Conservation (phyloP, 1,140 invertebrate genomes). For the Tetramorium simillimum region DNA sequence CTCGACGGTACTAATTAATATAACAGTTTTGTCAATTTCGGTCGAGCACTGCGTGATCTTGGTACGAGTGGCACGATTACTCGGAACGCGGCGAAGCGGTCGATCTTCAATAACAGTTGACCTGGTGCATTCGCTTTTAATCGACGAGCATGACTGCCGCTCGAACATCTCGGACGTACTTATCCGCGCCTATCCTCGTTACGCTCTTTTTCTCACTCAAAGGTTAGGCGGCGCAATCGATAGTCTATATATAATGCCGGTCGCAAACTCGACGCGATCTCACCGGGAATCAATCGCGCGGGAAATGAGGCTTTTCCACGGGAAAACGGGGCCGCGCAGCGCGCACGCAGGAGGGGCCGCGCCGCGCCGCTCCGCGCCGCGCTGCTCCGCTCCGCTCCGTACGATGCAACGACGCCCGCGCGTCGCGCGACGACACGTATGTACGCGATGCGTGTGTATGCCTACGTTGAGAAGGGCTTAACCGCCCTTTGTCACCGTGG, state of each 20-base stretch:
- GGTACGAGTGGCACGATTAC: constrained; percentile 35
- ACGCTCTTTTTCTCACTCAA: constrained; percentile 62
- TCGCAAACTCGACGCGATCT: constrained; percentile 48
- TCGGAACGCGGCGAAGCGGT: constrained; percentile 43
- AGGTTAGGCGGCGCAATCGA: constrained; percentile 69
- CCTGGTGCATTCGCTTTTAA: constrained; percentile 59
- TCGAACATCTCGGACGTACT: constrained; percentile 48
- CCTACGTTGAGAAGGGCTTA: constrained; percentile 80
- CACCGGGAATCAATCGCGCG: constrained; percentile 68
- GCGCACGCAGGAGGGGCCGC: constrained; percentile 16
- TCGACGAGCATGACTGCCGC: constrained; percentile 50
- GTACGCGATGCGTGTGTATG: constrained; percentile 73
- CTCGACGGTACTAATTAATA: background rate
- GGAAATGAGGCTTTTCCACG: constrained; percentile 44
- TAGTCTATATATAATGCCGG: constrained; percentile 60
- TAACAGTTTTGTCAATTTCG: background rate
- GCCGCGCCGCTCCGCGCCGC: background rate
- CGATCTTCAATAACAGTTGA: constrained; percentile 56
- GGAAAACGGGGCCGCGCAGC: constrained; percentile 17
- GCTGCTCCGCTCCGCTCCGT: background rate
- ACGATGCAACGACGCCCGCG: constrained; percentile 60
- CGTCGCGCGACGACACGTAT: constrained; percentile 58
- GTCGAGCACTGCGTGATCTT: constrained; percentile 19
- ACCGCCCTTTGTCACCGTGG: constrained; percentile 78
- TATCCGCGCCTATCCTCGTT: constrained; percentile 5